Base-by-base conservation (phyloP, 1,140 invertebrate genomes). In the Drosophila saltans region DNA sequence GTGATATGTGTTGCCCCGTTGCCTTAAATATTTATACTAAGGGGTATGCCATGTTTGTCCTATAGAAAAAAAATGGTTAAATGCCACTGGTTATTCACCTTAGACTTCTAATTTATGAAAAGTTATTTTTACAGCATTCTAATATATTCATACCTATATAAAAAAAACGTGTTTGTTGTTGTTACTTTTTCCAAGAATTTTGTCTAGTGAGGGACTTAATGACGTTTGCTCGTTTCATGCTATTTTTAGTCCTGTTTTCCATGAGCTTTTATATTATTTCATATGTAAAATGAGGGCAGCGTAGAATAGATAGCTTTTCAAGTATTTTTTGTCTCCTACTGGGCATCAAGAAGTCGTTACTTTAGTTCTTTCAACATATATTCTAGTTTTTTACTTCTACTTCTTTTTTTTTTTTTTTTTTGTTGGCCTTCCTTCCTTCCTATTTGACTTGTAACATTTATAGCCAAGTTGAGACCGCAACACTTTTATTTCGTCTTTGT, bases 391-490 rank as follows among this genome's bases (percentile, higher is more conserved):
- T 8, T 30, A 11, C 28, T 33, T 33, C 6, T 6, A 36, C 56
- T 52, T 24, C 7, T 36, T 16, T 52, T 3, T 8, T 21, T 26
- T 5, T n/a, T n/a, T n/a, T 7, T 24, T 52, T 16, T 52, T 52
- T 16, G 8, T 24, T 36, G 8, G 28, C n/a, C 57, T 58, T 21
- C 2, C 28, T 58, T 33, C 57, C 6, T 58, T 71, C 40, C 33
- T 56, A 69, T 36, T 36, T 39, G 59, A 39, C 36, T 11, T 69
- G 43, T 26, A 43, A 41, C 59, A 75, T 72, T 66, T 75, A 61
- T 75, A 80, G 71, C 62, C 66, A 62, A 73, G 57, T 33, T 58
- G 21, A 52, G 45, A 52, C 28, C 45, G 60, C 70, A 59, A 75
- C 55, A 75, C 55, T 71, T 56, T 28, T 2, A 66, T 36, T 1